A percentile compares a stretch with the other conserved stretches of the same genome.
These are phyloP conservation scores for Ctenicera cuprea DNA, from an alignment of 2,888 invertebrate genomes.

Conservation along the genomic window DNA sequence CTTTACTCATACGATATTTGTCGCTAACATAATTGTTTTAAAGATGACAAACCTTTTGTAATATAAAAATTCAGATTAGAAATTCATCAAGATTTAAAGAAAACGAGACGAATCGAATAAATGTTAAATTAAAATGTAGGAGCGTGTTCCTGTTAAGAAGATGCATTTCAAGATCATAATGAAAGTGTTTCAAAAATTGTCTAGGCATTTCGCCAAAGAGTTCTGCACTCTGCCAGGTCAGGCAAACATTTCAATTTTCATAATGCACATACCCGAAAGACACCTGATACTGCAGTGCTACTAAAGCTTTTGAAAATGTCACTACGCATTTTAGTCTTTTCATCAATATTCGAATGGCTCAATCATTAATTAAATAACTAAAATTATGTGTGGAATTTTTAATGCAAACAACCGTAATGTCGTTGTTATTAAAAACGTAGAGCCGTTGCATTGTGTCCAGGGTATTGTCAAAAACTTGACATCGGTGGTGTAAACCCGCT, in stretches of 20 bases:
- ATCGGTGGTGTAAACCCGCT: constrained; percentile 39
- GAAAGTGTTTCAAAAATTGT: constrained; percentile 40
- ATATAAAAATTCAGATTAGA: too few relatives aligned
- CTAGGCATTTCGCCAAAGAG: constrained; percentile 43
- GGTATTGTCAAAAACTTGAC: constrained; percentile 42
- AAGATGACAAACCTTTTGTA: neutral
- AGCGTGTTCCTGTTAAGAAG: constrained; percentile 1
- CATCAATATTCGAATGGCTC: neutral
- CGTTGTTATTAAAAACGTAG: constrained; percentile 4
- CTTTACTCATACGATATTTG: too few relatives aligned
- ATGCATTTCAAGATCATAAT: constrained; percentile 40
- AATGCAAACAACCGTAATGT: constrained; percentile 5
- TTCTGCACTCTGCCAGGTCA: constrained; percentile 13
- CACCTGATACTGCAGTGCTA: constrained; percentile 25
- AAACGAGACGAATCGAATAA: neutral
- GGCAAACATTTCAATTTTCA: constrained; percentile 39
- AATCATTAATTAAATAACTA: constrained; percentile 10
- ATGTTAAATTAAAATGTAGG: neutral
- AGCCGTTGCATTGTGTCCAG: constrained; percentile 36
- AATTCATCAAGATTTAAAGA: neutral
- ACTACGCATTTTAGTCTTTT: neutral
- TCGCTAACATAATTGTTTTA: too few relatives aligned
- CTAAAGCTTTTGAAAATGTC: constrained; percentile 7
- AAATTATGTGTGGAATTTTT: constrained; percentile 4
- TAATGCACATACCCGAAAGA: constrained; percentile 30